Evolutionary conservation across 35 echinoderm and acorn worm genomes (phyloP).

Genomic region (Apostichopus parvimensis): DNA sequence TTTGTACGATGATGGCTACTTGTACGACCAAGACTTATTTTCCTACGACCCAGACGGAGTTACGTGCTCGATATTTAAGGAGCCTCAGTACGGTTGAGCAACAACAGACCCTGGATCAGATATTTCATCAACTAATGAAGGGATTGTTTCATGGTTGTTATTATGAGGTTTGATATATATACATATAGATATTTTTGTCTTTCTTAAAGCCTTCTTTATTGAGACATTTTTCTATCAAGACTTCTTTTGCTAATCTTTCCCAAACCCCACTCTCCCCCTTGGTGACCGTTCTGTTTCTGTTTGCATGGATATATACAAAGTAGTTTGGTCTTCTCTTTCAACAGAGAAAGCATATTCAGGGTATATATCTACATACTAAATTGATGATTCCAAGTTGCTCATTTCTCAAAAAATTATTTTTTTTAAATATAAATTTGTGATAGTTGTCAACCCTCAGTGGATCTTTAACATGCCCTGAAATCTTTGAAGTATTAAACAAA

Average conservation of each 20-base stretch:
- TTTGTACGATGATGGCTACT: conserved; percentile 1
- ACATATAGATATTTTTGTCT: neutral
- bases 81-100: conserved; percentile 49
- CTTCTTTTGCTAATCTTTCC: neutral
- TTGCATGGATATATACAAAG: no score
- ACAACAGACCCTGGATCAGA: conserved; percentile 79
- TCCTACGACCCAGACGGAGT: conserved; percentile 58
- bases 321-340: no score
- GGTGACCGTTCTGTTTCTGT: no score
- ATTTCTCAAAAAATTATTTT: no score
- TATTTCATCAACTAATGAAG: conserved; percentile 68
- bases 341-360: no score
- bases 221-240: neutral
- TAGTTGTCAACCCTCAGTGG: no score
- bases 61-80: conserved; percentile 41
- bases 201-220: neutral
- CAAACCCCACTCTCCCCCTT: no score
- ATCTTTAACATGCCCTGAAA: no score
- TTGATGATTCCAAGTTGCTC: no score
- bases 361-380: no score
- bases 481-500: no score
- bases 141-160: conserved; percentile 80
- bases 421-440: no score
- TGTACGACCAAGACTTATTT: conserved; percentile 37
- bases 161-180: conserved; percentile 71